Conservation (phyloP, 2,113 vertebrate species). For the Aptenodytes forsteri region DNA sequence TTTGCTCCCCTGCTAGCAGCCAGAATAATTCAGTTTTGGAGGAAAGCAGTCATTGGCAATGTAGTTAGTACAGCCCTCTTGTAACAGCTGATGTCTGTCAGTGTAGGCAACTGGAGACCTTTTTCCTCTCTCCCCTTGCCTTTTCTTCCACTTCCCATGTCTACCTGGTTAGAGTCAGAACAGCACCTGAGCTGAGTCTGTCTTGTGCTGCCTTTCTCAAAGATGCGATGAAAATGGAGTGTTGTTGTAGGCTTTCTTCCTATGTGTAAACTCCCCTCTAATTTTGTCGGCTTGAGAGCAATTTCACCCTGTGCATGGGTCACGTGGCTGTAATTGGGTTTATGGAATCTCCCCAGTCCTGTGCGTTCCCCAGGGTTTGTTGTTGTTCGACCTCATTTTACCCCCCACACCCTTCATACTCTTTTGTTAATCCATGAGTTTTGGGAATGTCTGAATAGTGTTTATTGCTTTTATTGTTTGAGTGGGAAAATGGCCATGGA, state of each 20-base stretch:
- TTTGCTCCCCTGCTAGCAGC: neutral
- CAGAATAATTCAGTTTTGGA: neutral
- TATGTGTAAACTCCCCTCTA: neutral
- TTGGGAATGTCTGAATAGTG: neutral
- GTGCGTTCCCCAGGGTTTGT: neutral
- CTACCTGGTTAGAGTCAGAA: neutral
- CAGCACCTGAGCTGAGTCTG: neutral
- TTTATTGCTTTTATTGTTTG: conserved; percentile 57
- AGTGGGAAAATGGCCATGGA: conserved; percentile 37
- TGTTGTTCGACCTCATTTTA: conserved; percentile 33
- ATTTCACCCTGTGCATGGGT: fast-evolving
- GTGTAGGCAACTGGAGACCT: neutral
- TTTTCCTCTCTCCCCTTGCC: neutral
- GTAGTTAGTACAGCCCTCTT: no score
- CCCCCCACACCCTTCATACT: neutral
- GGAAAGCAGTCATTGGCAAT: neutral
- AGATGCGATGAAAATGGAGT: fast-evolving
- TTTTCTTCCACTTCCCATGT: fast-evolving
- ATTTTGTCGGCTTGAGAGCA: neutral
- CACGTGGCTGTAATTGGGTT: neutral
- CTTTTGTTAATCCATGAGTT: conserved; percentile 1
- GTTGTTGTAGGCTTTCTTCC: neutral
- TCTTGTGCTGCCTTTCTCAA: fast-evolving
- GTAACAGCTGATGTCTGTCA: neutral
- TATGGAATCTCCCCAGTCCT: neutral